phyloP scores from a whole-genome alignment of 1,140 invertebrate genomes.

The Cydia fagiglandana region DNA sequence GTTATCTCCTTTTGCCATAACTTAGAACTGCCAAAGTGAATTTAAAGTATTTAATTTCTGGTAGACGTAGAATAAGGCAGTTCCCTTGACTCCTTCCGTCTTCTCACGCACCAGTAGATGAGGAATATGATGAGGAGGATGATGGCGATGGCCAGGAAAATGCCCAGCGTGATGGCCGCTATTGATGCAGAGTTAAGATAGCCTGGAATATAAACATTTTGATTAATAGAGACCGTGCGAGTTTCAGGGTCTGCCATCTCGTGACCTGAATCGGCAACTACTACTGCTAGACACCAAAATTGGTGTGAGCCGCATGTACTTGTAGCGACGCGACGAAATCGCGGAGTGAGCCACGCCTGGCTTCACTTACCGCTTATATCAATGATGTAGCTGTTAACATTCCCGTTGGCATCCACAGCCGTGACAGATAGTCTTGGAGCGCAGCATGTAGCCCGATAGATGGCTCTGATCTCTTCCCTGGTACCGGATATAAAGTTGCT shows the following conservation, averaged over 20 bases:
- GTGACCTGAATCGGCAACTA: no score
- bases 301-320: no score
- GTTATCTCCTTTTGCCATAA: no score
- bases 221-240: no score
- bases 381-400: slow-evolving; percentile 78
- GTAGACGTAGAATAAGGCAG: slow-evolving; percentile 74
- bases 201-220: no score
- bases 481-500: slow-evolving; percentile 81
- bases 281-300: no score
- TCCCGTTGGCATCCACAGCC: slow-evolving; percentile 81
- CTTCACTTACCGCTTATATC: slow-evolving; percentile 80
- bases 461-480: slow-evolving; percentile 78
- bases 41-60: slow-evolving; percentile 40
- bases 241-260: no score
- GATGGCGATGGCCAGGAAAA: slow-evolving; percentile 77
- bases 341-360: no score
- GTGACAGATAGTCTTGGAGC: slow-evolving; percentile 80
- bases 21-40: neutral
- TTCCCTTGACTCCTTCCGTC: slow-evolving; percentile 74
- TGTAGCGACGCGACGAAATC: no score
- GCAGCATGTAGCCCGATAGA: slow-evolving; percentile 83
- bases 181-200: slow-evolving; percentile 75
- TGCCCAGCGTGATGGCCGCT: slow-evolving; percentile 79
- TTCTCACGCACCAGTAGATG: slow-evolving; percentile 78
- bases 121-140: slow-evolving; percentile 71